Evolutionary conservation across 2,888 invertebrate genomes (phyloP), one percentile per base, ranked within the genome.

Genomic region (Trichogramma dendrolimi): DNA sequence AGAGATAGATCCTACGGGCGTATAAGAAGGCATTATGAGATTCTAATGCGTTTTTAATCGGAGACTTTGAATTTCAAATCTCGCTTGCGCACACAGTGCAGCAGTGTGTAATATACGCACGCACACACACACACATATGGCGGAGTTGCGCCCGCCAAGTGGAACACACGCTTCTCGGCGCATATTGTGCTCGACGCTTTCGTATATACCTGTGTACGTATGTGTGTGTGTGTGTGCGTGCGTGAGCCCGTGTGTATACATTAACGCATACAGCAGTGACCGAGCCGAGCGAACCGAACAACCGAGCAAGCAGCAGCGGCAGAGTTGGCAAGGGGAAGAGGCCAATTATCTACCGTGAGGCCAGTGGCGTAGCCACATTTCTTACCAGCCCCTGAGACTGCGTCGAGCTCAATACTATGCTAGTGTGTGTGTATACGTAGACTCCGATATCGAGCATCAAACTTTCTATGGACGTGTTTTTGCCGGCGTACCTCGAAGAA

Each of bases 21-120:
- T 27, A 27, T 27, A 46, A 63, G 69, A 70, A 68, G 71, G 71
- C 69, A 63, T 63, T 58, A 71, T 67, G 67, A 70, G 68, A 68
- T 68, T 68, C 73, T 77, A 75, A 78, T 76, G 76, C 67, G 75
- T 75, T 75, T 78, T 78, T 78, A 77, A 78, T 77, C 75, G 75
- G 67, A 63, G 70, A 71, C 70, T 77, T 77, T 76, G 74, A 76
- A 77, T 75, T 76, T 76, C 72, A 76, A 76, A 75, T 74, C 67
- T 67, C 69, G 71, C 75, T 69, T 73, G 69, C 70, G 54, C 57
- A 14, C 54, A 11, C 39, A 4, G 27, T 42, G 42, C 54, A 43
- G 7, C 7, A 14, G 43, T 5, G 42, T n/a, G 54, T 54, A 39
- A 49, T 8, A 38, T n/a, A 7, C 40, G n/a, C 11, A 41, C 14